phyloP scores from a whole-genome alignment of 2,113 vertebrate species.

The Orycteropus afer region DNA sequence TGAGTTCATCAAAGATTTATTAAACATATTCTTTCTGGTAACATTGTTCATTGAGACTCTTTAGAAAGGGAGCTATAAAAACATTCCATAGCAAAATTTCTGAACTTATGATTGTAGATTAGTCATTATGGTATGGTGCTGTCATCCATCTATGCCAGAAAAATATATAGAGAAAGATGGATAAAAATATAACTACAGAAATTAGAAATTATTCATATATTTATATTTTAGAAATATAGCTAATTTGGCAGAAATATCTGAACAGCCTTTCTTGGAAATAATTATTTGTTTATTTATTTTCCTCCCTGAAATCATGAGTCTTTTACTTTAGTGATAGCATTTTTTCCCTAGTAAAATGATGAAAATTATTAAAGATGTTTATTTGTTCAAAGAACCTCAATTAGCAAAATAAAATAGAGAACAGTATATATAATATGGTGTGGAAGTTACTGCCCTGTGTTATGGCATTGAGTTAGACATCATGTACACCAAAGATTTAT shows the following conservation, averaged over 20 bases:
- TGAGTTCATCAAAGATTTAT: not conserved
- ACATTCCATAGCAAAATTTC: no score
- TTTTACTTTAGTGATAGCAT: not conserved
- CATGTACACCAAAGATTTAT: not conserved
- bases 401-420: not conserved
- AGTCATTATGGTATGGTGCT: rapidly evolving
- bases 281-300: not conserved
- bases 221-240: not conserved
- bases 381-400: not conserved
- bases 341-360: not conserved
- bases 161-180: not conserved
- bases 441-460: not conserved
- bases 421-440: not conserved
- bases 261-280: not conserved
- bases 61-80: not conserved
- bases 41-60: not conserved
- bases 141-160: rapidly evolving
- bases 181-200: not conserved
- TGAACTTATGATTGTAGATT: not conserved
- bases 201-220: not conserved
- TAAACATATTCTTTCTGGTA: not conserved
- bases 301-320: no score
- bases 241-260: not conserved
- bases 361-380: not conserved
- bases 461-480: not conserved